Percentiles rank a stretch among this genome's conserved stretches.
Conservation (phyloP, 2,797 vertebrate genomes). For the Intellagama lesueurii region DNA sequence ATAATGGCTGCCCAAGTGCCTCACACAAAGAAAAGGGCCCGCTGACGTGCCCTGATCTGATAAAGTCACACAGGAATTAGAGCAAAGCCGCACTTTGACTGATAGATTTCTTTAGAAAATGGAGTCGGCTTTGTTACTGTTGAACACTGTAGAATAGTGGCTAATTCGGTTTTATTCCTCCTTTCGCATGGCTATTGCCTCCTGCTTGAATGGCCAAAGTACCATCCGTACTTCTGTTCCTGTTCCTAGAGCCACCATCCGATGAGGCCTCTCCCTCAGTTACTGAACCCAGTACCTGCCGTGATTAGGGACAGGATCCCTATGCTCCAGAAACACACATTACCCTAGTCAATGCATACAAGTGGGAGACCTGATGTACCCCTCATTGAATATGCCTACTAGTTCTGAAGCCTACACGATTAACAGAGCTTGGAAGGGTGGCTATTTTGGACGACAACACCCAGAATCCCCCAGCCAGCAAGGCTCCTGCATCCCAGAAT, state of each 20-base stretch:
- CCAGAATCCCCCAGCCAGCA: no score
- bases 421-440: no score
- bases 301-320: no score
- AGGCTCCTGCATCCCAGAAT: no score
- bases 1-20: conserved; percentile 34
- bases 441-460: no score
- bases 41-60: conserved; percentile 36
- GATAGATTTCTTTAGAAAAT: conserved; percentile 36
- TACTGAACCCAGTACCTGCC: background rate
- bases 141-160: background rate
- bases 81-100: conserved; percentile 35
- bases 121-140: background rate
- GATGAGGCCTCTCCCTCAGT: no score
- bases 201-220: background rate
- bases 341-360: no score
- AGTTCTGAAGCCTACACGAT: no score
- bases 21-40: background rate
- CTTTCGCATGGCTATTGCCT: background rate
- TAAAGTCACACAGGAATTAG: conserved; percentile 46
- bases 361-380: no score
- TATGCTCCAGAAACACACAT: no score
- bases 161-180: background rate
- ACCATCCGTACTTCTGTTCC: no score
- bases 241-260: background rate
- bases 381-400: no score